A percentile compares a stretch with the other conserved stretches of the same genome.
Conservation (phyloP, 2,797 vertebrate genomes). For the Etheostoma nigrum region DNA sequence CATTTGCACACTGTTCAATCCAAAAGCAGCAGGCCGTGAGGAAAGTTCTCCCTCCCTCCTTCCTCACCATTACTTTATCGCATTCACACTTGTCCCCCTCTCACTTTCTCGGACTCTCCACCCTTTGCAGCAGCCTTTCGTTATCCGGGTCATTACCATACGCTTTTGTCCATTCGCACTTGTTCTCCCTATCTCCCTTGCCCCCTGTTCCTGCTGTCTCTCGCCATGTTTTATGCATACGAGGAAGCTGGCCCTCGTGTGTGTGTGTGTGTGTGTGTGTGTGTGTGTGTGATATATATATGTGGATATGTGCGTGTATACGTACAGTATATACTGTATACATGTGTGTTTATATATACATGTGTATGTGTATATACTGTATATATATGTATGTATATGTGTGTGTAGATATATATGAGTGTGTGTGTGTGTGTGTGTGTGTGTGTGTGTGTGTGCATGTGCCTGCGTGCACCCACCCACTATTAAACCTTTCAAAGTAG, state of each 20-base stretch:
- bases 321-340: too few species aligned
- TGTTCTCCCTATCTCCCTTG: constrained; percentile 71
- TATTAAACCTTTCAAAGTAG: constrained; percentile 69
- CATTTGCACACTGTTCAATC: constrained; percentile 77
- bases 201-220: constrained; percentile 62
- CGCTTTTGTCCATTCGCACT: constrained; percentile 71
- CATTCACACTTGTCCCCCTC: constrained; percentile 52
- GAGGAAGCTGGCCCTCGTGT: constrained; percentile 41
- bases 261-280: constrained; percentile 37
- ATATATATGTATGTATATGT: too few species aligned
- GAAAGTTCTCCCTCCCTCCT: constrained; percentile 62
- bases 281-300: neutral
- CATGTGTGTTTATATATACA: neutral
- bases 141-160: constrained; percentile 81
- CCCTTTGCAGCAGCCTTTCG: constrained; percentile 60
- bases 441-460: constrained; percentile 22
- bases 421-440: constrained; percentile 24
- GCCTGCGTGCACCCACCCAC: constrained; percentile 2
- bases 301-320: neutral
- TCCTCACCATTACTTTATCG: constrained; percentile 68
- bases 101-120: constrained; percentile 46
- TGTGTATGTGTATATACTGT: constrained; percentile 20
- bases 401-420: neutral
- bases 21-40: constrained; percentile 76
- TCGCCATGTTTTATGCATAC: constrained; percentile 78